A percentile compares a stretch with the other conserved stretches of the same genome.
Evolutionary conservation across 2,888 invertebrate species (phyloP).

Genomic region (Cryptus armator): DNA sequence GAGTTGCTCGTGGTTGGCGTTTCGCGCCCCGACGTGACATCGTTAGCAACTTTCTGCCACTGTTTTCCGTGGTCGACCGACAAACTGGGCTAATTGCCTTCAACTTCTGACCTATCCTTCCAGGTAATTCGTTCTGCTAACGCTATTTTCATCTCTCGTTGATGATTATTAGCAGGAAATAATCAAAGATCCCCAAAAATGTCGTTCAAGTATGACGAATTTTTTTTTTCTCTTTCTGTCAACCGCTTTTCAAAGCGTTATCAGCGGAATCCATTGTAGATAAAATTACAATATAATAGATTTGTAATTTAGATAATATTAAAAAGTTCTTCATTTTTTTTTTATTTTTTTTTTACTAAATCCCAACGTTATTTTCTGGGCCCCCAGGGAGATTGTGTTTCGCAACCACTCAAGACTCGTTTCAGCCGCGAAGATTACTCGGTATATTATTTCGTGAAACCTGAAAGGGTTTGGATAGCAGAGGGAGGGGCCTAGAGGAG

Average conservation of each 20-base stretch:
- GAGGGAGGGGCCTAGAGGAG: constrained; percentile 2
- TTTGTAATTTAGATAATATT: constrained; percentile 1
- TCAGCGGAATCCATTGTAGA: not conserved
- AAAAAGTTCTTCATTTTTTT: not conserved
- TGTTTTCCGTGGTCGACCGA: constrained; percentile 78
- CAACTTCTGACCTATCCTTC: constrained; percentile 79
- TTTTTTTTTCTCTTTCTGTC: not conserved
- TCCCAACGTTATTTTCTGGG: not conserved
- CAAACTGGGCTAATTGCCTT: constrained; percentile 81
- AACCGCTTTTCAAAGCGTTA: not conserved
- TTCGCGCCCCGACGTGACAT: constrained; percentile 74
- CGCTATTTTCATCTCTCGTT: not conserved
- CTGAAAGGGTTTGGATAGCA: constrained; percentile 40
- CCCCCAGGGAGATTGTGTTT: constrained; percentile 68
- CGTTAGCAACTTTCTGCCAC: constrained; percentile 81
- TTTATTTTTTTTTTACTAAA: not conserved
- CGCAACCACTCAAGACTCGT: constrained; percentile 79
- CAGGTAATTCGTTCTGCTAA: constrained; percentile 45
- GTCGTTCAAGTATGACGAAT: not conserved
- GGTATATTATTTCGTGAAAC: constrained; percentile 77
- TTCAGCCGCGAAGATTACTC: constrained; percentile 78
- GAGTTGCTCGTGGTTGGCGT: constrained; percentile 39
- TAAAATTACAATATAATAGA: not conserved
- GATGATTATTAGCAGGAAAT: constrained; percentile 37
- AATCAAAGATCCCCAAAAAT: not conserved